Evolutionary conservation across 2,888 invertebrate genomes (phyloP).

Genomic region (Yponomeuta sedellus): DNA sequence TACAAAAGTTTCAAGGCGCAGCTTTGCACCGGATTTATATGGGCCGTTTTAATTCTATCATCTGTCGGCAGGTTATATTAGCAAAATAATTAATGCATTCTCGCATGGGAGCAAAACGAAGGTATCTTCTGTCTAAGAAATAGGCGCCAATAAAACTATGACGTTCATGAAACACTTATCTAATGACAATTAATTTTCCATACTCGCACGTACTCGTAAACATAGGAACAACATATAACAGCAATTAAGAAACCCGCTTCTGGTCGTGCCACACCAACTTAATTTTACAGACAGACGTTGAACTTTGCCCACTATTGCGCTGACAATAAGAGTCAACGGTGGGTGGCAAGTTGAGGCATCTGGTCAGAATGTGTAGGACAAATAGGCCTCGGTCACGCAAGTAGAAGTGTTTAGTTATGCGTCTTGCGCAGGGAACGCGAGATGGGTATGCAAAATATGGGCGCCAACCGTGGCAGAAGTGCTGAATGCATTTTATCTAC

Average conservation of each 20-base stretch:
- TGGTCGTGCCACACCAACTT: background rate
- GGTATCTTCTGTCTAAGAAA: too few relatives aligned
- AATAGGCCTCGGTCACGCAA: conserved; percentile 6
- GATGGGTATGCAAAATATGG: conserved; percentile 3
- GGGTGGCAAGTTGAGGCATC: background rate
- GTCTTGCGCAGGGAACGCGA: background rate
- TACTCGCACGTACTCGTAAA: background rate
- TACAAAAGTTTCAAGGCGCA: too few relatives aligned
- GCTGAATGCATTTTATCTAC: conserved; percentile 6
- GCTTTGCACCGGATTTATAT: too few relatives aligned
- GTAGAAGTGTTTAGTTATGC: conserved; percentile 6
- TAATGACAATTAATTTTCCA: background rate
- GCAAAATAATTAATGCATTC: too few relatives aligned
- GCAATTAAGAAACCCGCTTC: conserved; percentile 8
- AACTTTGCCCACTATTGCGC: background rate
- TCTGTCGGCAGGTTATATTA: too few relatives aligned
- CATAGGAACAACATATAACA: background rate
- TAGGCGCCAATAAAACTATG: background rate
- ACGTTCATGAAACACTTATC: background rate
- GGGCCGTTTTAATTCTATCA: too few relatives aligned
- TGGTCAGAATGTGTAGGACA: conserved; percentile 4
- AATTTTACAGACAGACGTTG: background rate
- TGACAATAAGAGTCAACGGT: background rate
- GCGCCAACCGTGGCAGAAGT: background rate
- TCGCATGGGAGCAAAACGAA: too few relatives aligned